Conservation (phyloP, 2,888 invertebrate genomes). For the Lepidochitona cinerea region DNA sequence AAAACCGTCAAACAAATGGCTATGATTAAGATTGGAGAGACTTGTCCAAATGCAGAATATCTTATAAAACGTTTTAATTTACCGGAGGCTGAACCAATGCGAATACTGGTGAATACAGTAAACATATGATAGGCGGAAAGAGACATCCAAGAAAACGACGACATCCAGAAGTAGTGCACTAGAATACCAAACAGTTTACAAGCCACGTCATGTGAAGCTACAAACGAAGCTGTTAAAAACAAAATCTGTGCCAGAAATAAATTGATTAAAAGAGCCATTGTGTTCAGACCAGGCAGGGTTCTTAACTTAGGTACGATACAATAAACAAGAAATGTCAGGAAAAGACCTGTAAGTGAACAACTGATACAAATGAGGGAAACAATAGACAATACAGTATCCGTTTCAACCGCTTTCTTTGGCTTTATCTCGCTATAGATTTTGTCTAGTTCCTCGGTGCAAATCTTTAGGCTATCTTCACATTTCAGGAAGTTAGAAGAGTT, state of each 20-base stretch:
- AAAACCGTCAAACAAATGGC: background rate
- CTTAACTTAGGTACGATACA: background rate
- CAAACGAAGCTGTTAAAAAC: background rate
- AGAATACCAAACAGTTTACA: conserved; percentile 1
- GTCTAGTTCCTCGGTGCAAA: too few relatives aligned
- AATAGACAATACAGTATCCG: background rate
- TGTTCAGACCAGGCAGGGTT: background rate
- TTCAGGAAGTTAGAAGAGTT: too few relatives aligned
- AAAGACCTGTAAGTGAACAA: background rate
- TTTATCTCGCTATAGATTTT: too few relatives aligned
- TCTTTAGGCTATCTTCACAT: too few relatives aligned
- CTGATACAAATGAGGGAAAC: background rate
- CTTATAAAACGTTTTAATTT: background rate
- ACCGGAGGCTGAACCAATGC: background rate
- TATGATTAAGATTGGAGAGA: background rate
- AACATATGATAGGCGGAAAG: background rate
- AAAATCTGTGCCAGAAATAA: background rate
- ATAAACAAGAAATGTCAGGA: background rate
- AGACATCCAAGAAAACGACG: conserved; percentile 3
- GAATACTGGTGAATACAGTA: background rate
- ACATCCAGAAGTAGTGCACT: conserved; percentile 4
- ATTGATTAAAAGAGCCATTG: background rate
- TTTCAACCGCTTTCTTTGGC: too few relatives aligned
- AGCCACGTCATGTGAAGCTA: background rate
- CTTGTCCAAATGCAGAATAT: background rate